A percentile compares a stretch with the other conserved stretches of the same genome.
Evolutionary conservation across 2,888 invertebrate genomes (phyloP).

Genomic region (Morinoia aosen): DNA sequence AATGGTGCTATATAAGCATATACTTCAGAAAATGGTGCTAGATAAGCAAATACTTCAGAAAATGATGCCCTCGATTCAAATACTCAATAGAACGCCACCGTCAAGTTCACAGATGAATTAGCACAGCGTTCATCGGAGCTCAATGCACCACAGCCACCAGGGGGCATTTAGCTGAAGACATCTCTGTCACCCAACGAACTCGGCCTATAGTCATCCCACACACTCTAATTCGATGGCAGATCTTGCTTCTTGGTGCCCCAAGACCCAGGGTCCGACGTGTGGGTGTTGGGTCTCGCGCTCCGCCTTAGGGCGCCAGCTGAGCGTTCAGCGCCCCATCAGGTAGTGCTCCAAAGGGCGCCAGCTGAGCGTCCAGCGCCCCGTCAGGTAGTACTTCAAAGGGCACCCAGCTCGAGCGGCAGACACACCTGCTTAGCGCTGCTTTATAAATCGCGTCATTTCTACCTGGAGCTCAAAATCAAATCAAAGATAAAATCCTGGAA

Average conservation of each 20-base stretch:
- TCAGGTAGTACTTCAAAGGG: background rate
- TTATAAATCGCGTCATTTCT: background rate
- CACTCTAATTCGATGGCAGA: background rate
- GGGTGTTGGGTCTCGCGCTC: background rate
- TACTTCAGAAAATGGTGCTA: background rate
- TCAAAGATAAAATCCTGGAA: background rate
- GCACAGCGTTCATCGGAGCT: background rate
- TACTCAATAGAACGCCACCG: background rate
- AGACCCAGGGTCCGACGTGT: background rate
- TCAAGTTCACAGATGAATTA: too few relatives aligned
- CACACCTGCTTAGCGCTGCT: background rate
- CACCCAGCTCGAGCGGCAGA: background rate
- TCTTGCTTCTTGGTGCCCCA: background rate
- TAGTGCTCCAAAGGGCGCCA: background rate
- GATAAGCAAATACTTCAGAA: background rate
- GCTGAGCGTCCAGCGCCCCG: background rate
- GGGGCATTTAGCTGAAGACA: background rate
- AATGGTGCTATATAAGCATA: too few relatives aligned
- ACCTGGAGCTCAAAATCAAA: background rate
- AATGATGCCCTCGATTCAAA: background rate
- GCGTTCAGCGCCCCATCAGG: background rate
- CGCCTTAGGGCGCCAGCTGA: background rate
- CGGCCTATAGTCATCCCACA: background rate
- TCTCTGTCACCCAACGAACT: background rate
- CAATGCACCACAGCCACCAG: background rate